Conservation (phyloP, 1,140 invertebrate species). For the Pristionchus pacificus region DNA sequence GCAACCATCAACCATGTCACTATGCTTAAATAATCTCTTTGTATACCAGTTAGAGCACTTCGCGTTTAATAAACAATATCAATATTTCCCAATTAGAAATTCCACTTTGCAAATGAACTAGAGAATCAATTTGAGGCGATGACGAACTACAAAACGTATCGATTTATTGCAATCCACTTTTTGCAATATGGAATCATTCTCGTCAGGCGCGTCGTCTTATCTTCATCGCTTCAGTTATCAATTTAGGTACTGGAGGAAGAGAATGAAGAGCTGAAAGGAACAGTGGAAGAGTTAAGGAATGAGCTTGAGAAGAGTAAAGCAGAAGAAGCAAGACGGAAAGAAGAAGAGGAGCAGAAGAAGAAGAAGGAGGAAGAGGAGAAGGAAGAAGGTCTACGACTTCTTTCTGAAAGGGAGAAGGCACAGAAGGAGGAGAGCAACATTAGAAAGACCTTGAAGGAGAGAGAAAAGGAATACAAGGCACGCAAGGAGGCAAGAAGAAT, state of each 20-base stretch:
- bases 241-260: conserved; percentile 7
- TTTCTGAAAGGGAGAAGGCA: conserved; percentile 12
- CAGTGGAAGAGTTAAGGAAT: too few species aligned
- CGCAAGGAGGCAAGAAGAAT: conserved; percentile 18
- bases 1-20: too few species aligned
- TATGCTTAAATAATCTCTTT: too few species aligned
- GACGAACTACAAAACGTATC: too few species aligned
- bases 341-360: conserved; percentile 10
- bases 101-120: too few species aligned
- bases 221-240: not conserved
- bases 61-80: too few species aligned
- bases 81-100: too few species aligned
- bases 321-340: conserved; percentile 10
- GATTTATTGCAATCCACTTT: not conserved
- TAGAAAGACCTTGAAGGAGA: conserved; percentile 11
- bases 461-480: conserved; percentile 18
- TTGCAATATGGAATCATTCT: not conserved
- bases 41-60: too few species aligned
- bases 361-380: conserved; percentile 1
- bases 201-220: not conserved
- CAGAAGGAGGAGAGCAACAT: conserved; percentile 2
- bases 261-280: conserved; percentile 12
- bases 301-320: not conserved
- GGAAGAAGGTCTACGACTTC: conserved; percentile 12
- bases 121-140: too few species aligned